Evolutionary conservation across 2,113 vertebrate species (phyloP).

Genomic region (Xenotilapia leptura): DNA sequence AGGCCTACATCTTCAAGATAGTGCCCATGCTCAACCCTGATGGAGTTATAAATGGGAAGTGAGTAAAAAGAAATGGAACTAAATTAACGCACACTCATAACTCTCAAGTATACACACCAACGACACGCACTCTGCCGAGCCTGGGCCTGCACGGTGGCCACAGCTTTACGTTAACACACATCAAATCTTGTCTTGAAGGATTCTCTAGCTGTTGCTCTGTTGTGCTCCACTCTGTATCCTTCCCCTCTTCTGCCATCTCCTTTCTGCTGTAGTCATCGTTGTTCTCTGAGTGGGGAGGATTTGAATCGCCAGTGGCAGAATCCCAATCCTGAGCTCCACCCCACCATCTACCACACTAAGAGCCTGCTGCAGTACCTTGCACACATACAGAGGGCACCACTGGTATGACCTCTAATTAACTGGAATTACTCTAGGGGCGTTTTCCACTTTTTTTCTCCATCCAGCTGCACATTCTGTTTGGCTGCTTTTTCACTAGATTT

Average conservation of each 20-base stretch:
- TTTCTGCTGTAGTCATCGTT: conserved; percentile 81
- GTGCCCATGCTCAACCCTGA: conserved; percentile 99
- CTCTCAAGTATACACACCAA: not conserved
- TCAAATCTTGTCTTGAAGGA: not conserved
- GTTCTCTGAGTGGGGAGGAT: conserved; percentile 98
- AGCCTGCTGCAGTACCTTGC: conserved; percentile 93
- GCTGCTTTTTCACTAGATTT: not conserved
- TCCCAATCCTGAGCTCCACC: conserved; percentile 90
- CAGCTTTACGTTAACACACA: not conserved
- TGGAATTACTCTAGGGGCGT: not conserved
- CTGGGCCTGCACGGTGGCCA: not conserved
- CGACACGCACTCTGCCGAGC: not conserved
- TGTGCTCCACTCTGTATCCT: not conserved
- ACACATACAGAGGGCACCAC: conserved; percentile 85
- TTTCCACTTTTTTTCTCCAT: not conserved
- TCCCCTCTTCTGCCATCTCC: not conserved
- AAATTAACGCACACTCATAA: not conserved
- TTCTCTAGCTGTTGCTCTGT: conserved; percentile 12
- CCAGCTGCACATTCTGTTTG: not conserved
- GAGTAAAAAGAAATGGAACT: conserved; percentile 47
- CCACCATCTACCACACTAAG: conserved; percentile 96
- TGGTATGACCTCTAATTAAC: conserved; percentile 71
- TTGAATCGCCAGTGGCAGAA: conserved; percentile 97
- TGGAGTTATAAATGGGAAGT: conserved; percentile 98
- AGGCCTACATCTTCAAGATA: conserved; percentile 97